Evolutionary conservation across 2,797 vertebrate genomes (phyloP), one percentile per base, ranked within the genome.

Genomic region (Heliangelus exortis): DNA sequence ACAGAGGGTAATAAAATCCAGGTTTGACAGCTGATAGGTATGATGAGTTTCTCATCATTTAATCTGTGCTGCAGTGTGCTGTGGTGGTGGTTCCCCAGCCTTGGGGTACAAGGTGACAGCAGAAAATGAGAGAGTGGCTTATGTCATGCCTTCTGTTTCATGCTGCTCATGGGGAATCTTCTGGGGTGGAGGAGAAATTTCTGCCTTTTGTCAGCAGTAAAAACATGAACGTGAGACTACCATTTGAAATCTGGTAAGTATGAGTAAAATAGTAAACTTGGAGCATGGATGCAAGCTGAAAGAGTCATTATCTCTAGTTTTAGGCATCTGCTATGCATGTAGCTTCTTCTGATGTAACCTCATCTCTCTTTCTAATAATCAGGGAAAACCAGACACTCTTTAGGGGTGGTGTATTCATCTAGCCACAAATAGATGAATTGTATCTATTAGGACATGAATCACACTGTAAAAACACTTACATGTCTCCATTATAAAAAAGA

Each of bases 51-150:
- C 47, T 79, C 12, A 43, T 21, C 0, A 1, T 59, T 67, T 61
- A 43, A 4, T 45, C 16, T 61, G 11, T 34, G 4, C 2, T 53
- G 19, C 1, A 5, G 2, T 9, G 10, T 23, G 6, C 8, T 45
- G 5, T 34, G 6, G 8, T 18, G 33, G 4, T 58, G 36, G 6
- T 33, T 72, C 84, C 29, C 36, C 2, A 50, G 15, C 7, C 5
- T 11, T 34, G 5, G 18, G 25, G 39, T 3, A 29, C 5, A 81
- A 29, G 2, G 6, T 25, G 13, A 8, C 3, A 62, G 14, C 14
- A 39, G 9, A 1, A 88, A 71, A 45, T 29, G 18, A 58, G 5
- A 4, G 1, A 14, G 6, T 33, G 17, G 3, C 14, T 66, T 41
- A 6, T n/a, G 10, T 26, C 74, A 19, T 36, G 4, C 13, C 41